Conservation (phyloP, 2,888 invertebrate genomes). For the Oxytorus armatus region DNA sequence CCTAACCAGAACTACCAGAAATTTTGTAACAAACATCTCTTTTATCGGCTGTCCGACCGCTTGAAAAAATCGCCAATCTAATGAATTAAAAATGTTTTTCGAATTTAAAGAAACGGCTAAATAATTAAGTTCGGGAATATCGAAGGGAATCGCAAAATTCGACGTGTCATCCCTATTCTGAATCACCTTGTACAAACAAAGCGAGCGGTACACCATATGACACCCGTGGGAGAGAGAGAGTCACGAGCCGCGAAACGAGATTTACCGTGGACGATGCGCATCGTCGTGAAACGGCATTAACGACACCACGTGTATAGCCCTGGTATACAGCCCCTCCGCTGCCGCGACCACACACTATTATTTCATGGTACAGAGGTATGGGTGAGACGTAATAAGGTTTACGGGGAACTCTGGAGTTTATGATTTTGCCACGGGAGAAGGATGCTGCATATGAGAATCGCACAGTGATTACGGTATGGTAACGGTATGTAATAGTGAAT, state of each 20-base stretch:
- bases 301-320: conserved; percentile 66
- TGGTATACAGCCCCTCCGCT: conserved; percentile 32
- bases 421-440: conserved; percentile 66
- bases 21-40: too few species aligned
- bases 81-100: too few species aligned
- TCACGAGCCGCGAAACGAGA: conserved; percentile 81
- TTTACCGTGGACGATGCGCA: conserved; percentile 76
- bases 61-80: too few species aligned
- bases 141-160: too few species aligned
- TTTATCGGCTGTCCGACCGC: too few species aligned
- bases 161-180: too few species aligned
- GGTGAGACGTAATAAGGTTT: conserved; percentile 52
- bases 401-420: conserved; percentile 64
- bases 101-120: too few species aligned
- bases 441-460: conserved; percentile 17
- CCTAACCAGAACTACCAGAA: too few species aligned
- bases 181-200: conserved; percentile 6
- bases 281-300: conserved; percentile 76
- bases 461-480: not conserved
- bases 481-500: not conserved
- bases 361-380: conserved; percentile 28
- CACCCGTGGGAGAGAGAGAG: conserved; percentile 42
- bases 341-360: conserved; percentile 18
- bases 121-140: too few species aligned
- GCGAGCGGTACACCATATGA: conserved; percentile 18